phyloP scores from a whole-genome alignment of 2,888 invertebrate genomes.

The Stenichneumon culpator region DNA sequence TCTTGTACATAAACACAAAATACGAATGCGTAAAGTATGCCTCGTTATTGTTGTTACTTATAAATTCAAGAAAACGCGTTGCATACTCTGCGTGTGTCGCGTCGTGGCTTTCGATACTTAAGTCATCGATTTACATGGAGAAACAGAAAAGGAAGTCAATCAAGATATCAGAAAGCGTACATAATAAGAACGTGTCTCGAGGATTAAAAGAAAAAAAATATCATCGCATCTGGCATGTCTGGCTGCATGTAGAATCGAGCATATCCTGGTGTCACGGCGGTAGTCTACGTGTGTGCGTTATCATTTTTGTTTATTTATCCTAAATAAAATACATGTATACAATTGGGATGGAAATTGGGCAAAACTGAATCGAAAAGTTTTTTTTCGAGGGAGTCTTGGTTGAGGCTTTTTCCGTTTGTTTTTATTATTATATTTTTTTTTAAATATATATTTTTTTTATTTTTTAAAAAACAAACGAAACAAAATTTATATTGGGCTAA shows the following conservation, averaged over 20 bases:
- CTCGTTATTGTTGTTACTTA: not conserved
- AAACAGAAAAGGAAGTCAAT: conserved; percentile 28
- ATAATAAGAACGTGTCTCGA: conserved; percentile 36
- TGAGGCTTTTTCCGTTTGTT: conserved; percentile 15
- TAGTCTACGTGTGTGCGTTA: conserved; percentile 77
- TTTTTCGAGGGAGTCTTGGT: conserved; percentile 36
- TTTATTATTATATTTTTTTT: conserved; percentile 32
- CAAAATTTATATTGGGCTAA: conserved; percentile 64
- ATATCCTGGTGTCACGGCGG: conserved; percentile 74
- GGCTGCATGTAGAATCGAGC: conserved; percentile 80
- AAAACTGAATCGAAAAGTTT: conserved; percentile 48
- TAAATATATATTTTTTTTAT: conserved; percentile 9
- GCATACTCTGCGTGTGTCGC: conserved; percentile 56
- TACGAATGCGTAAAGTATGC: conserved; percentile 2
- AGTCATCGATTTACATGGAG: conserved; percentile 46
- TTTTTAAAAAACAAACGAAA: not conserved
- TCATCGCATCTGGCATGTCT: conserved; percentile 78
- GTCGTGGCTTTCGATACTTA: conserved; percentile 72
- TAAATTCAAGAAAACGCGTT: conserved; percentile 38
- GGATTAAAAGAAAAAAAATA: conserved; percentile 20
- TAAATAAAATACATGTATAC: conserved; percentile 39
- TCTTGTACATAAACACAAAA: conserved; percentile 30
- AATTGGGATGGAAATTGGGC: conserved; percentile 49
- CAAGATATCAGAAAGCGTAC: conserved; percentile 14
- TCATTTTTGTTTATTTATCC: conserved; percentile 43